A percentile compares a stretch with the other conserved stretches of the same genome.
phyloP scores from a whole-genome alignment of 2,113 vertebrate genomes.

The Myotis lucifugus region DNA sequence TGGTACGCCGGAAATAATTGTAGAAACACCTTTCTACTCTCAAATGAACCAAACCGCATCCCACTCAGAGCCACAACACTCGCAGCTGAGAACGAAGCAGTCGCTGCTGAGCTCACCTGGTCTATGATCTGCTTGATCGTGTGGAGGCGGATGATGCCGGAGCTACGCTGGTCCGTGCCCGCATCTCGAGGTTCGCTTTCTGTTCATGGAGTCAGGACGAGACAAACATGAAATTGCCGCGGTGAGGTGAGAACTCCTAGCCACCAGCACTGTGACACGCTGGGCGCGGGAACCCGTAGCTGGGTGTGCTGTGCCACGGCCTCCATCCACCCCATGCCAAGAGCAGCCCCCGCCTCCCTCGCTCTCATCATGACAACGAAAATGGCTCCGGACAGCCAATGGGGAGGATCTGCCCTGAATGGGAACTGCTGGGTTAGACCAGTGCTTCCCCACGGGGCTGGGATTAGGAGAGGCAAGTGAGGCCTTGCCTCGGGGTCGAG shows the following conservation, averaged over 20 bases:
- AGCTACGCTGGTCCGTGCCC: conserved; percentile 96
- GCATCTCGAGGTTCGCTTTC: conserved; percentile 98
- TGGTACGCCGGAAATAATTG: background rate
- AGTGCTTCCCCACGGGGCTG: background rate
- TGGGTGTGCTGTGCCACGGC: rapidly evolving
- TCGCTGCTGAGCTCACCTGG: conserved; percentile 87
- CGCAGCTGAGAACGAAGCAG: background rate
- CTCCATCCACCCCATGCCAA: background rate
- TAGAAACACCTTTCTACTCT: background rate
- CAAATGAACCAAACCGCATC: background rate
- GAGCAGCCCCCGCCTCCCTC: too few species aligned
- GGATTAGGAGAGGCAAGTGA: background rate
- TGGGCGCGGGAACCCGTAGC: too few species aligned
- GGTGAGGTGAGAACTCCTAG: background rate
- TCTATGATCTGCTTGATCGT: conserved; percentile 99
- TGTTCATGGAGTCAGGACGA: conserved; percentile 78
- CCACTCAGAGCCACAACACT: background rate
- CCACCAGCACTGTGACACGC: rapidly evolving
- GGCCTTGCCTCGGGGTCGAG: background rate
- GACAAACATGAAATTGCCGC: background rate
- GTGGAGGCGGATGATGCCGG: conserved; percentile 98
- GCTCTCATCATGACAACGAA: background rate
- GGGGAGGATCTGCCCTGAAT: background rate
- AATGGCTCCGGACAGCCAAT: background rate
- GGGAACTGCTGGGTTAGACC: background rate